A percentile compares a stretch with the other conserved stretches of the same genome.
phyloP scores from a whole-genome alignment of 2,888 invertebrate genomes.

The Cynaeus angustus region DNA sequence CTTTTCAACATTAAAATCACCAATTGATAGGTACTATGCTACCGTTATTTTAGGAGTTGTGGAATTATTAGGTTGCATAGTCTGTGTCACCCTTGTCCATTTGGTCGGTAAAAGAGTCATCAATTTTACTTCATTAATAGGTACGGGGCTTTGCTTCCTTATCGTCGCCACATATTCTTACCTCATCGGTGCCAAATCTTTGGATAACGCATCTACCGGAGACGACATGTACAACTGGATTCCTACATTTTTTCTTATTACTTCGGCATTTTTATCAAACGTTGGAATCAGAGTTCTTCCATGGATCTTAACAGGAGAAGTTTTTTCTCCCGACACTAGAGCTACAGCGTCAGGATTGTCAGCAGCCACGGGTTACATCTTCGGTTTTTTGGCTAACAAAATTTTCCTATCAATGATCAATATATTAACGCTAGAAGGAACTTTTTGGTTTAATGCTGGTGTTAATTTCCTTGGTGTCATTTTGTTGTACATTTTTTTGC shows the following conservation, averaged over 20 bases:
- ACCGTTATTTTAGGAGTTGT: slow-evolving; percentile 83
- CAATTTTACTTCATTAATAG: slow-evolving; percentile 79
- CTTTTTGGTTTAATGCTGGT: slow-evolving; percentile 81
- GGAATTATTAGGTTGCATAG: slow-evolving; percentile 79
- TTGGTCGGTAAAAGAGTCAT: slow-evolving; percentile 82
- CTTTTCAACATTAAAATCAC: slow-evolving; percentile 81
- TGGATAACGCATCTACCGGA: slow-evolving; percentile 41
- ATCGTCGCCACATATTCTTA: slow-evolving; percentile 75
- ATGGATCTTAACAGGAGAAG: slow-evolving; percentile 88
- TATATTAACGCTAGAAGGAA: slow-evolving; percentile 79
- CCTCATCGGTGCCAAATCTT: slow-evolving; percentile 56
- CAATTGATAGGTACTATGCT: slow-evolving; percentile 84
- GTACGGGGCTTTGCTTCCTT: slow-evolving; percentile 79
- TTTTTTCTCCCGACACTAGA: slow-evolving; percentile 80
- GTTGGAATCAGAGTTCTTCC: slow-evolving; percentile 82
- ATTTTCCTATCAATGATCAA: slow-evolving; percentile 80
- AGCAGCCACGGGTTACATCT: slow-evolving; percentile 83
- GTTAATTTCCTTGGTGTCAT: slow-evolving; percentile 79
- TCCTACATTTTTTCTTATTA: slow-evolving; percentile 79
- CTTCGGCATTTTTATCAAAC: slow-evolving; percentile 81
- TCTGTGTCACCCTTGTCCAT: slow-evolving; percentile 81
- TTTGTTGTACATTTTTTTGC: slow-evolving; percentile 80
- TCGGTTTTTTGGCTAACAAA: slow-evolving; percentile 85
- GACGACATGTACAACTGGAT: slow-evolving; percentile 74
- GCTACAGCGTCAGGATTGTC: slow-evolving; percentile 83